Conservation (phyloP, 2,888 invertebrate species). For the Apotomis capreana region DNA sequence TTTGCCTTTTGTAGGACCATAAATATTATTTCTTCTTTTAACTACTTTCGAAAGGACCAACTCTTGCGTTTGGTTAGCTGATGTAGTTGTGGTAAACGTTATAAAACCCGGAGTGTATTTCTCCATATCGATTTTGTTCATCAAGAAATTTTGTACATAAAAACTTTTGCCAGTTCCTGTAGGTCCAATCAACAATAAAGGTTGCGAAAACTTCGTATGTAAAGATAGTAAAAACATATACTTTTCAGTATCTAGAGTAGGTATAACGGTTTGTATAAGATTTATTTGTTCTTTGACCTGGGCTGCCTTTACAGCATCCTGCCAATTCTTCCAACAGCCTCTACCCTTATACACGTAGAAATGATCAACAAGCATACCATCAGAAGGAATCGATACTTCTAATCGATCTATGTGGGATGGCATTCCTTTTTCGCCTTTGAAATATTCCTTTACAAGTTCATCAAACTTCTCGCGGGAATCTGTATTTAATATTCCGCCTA, state of each 20-base stretch:
- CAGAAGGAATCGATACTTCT: slow-evolving; percentile 89
- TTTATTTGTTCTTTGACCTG: slow-evolving; percentile 84
- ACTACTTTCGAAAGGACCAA: slow-evolving; percentile 87
- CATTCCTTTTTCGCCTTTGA: slow-evolving; percentile 72
- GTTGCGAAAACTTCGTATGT: slow-evolving; percentile 87
- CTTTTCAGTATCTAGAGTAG: slow-evolving; percentile 93
- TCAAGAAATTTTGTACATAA: slow-evolving; percentile 88
- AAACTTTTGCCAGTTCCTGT: slow-evolving; percentile 95
- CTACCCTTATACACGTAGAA: slow-evolving; percentile 91
- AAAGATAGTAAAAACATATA: slow-evolving; percentile 89
- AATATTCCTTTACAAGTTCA: slow-evolving; percentile 82
- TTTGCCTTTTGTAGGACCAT: slow-evolving; percentile 90
- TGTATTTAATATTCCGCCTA: slow-evolving; percentile 90
- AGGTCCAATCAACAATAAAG: slow-evolving; percentile 90
- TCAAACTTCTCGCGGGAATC: slow-evolving; percentile 89
- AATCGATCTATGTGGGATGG: slow-evolving; percentile 84
- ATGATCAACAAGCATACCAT: slow-evolving; percentile 92
- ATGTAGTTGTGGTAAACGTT: slow-evolving; percentile 92
- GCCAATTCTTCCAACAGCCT: slow-evolving; percentile 95
- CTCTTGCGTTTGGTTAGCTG: slow-evolving; percentile 92
- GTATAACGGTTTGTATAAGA: slow-evolving; percentile 88
- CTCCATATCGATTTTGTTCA: slow-evolving; percentile 87
- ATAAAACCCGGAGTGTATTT: slow-evolving; percentile 90
- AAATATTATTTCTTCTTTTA: slow-evolving; percentile 88
- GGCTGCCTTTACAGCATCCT: slow-evolving; percentile 86